Base-by-base conservation (phyloP, 2,888 invertebrate genomes). In the Tipula unca region DNA sequence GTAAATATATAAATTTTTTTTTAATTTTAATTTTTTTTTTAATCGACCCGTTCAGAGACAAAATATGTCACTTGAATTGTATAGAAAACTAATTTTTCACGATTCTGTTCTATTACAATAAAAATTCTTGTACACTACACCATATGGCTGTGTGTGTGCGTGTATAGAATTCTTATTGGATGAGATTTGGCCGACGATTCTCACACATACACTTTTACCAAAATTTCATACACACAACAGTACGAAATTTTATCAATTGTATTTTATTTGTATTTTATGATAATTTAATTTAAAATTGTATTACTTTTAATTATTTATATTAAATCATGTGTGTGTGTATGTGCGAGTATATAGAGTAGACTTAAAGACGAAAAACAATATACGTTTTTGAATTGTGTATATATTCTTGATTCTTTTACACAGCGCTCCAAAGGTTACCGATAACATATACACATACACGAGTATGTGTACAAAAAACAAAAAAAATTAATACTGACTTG, bases 31-130 rank as follows among this genome's bases (percentile, higher is more conserved):
- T 17, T 48, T 48, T 69, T 69, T 83, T 83, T 83, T 83, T 29
- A 83, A 83, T 83, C 83, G 83, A 83, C 83, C 83, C 83, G 83
- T 83, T 83, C 83, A 83, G 17, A 83, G 83, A 83, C 83, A 83
- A 83, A 69, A 69, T 69, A 69, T 69, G 69, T 69, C 69, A 69
- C 69, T 69, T 69, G 69, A 69, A 25, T 25, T 69, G 25, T 69
- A 69, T 69, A 69, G 69, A 69, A 69, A 69, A 69, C 69, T 69
- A 69, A 69, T 69, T 69, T 69, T 69, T 69, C 69, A 69, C 20
- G 10, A 69, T 69, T 69, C 69, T 69, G 69, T 25, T 69, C 69
- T 69, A 69, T 4, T 69, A 69, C 69, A 69, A 69, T 17, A 48
- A 48, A 48, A 69, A 69, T 69, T 69, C 69, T 69, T 69, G 25